A percentile compares a stretch with the other conserved stretches of the same genome.
These are phyloP conservation scores for Heliconius eleuchia DNA, from an alignment of 1,140 invertebrate genomes.

Conservation along the genomic window DNA sequence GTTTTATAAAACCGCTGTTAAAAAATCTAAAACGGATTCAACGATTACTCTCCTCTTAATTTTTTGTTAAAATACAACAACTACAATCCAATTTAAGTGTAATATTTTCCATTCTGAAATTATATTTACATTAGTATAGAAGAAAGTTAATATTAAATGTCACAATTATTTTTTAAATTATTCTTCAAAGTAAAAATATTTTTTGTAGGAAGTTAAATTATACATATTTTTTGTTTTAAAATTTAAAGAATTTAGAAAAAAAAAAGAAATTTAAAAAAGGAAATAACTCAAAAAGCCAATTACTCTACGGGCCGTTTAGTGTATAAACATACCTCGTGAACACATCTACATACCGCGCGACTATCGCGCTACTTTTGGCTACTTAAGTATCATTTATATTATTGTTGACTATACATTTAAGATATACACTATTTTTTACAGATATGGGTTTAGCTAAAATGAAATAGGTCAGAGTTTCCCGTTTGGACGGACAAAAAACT, in stretches of 20 bases:
- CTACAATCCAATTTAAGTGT: conserved; percentile 10
- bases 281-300: conserved; percentile 58
- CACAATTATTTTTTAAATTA: conserved; percentile 30
- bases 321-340: conserved; percentile 29
- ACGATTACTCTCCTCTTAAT: neutral
- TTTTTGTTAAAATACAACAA: conserved; percentile 39
- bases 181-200: conserved; percentile 1
- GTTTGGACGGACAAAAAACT: conserved; percentile 64
- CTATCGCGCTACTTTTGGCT: conserved; percentile 24
- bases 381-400: conserved; percentile 25
- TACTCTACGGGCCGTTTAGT: conserved; percentile 39
- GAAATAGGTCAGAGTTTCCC: conserved; percentile 55
- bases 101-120: conserved; percentile 26
- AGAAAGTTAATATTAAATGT: conserved; percentile 44
- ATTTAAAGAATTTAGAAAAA: no score
- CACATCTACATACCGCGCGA: conserved; percentile 36
- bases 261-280: conserved; percentile 32
- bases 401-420: conserved; percentile 37
- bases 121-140: conserved; percentile 46
- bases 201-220: neutral
- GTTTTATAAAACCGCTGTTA: conserved; percentile 26
- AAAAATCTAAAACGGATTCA: conserved; percentile 33
- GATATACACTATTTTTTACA: conserved; percentile 50
- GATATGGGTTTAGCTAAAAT: conserved; percentile 48
- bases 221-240: neutral